Conservation (phyloP, 2,797 vertebrate species). For the Acipenser transmontanus region DNA sequence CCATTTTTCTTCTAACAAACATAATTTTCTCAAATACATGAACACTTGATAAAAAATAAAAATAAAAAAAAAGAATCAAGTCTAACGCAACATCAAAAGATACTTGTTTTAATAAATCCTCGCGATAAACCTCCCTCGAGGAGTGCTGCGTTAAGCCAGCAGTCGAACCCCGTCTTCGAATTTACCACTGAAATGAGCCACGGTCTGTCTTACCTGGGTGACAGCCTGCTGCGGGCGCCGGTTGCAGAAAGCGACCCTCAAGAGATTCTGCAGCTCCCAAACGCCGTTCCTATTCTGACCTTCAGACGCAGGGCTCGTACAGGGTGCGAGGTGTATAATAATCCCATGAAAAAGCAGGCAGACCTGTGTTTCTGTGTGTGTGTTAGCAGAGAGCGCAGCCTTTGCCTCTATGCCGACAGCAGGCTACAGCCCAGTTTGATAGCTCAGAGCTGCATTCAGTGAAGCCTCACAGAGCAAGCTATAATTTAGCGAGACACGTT, state of each 20-base stretch:
- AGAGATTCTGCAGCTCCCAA: constrained; percentile 10
- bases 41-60: too few species aligned
- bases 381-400: constrained; percentile 11
- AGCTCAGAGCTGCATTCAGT: constrained; percentile 21
- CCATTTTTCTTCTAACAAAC: too few species aligned
- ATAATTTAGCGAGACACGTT: constrained; percentile 19
- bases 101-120: constrained; percentile 10
- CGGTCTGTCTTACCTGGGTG: constrained; percentile 16
- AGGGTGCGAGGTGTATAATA: constrained; percentile 10
- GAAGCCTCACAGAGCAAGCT: constrained; percentile 26
- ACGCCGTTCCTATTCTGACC: constrained; percentile 20
- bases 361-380: constrained; percentile 7
- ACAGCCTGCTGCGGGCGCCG: constrained; percentile 1
- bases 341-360: constrained; percentile 15
- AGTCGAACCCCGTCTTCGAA: too few species aligned
- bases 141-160: constrained; percentile 1
- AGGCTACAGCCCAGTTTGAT: constrained; percentile 16
- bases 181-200: not conserved
- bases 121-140: constrained; percentile 14
- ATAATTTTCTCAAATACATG: too few species aligned
- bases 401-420: constrained; percentile 17
- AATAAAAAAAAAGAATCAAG: too few species aligned
- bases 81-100: constrained; percentile 4
- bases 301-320: constrained; percentile 18
- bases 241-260: constrained; percentile 10